phyloP scores from a whole-genome alignment of 2,888 invertebrate genomes.

The Plagiodera versicolora region DNA sequence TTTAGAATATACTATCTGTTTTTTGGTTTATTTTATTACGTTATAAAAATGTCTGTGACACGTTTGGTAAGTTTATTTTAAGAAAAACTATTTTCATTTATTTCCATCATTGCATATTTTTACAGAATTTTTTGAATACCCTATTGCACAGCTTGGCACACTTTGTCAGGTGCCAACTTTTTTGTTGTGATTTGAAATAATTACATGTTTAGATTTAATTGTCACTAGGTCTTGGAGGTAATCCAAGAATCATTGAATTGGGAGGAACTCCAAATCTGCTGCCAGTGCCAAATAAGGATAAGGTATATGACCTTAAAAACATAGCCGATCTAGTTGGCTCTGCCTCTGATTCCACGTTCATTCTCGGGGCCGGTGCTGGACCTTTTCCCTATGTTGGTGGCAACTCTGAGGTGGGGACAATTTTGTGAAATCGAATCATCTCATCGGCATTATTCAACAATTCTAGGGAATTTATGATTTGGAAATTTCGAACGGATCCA shows the following conservation, averaged over 20 bases:
- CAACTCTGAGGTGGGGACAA: conserved; percentile 71
- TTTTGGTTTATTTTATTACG: too few species aligned
- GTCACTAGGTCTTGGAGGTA: conserved; percentile 67
- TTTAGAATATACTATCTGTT: too few species aligned
- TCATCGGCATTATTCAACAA: neutral
- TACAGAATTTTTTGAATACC: too few species aligned
- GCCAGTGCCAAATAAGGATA: conserved; percentile 73
- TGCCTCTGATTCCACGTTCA: conserved; percentile 59
- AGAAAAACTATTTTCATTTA: too few species aligned
- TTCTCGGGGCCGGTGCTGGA: conserved; percentile 92
- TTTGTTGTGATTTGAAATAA: too few species aligned
- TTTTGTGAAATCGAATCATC: neutral
- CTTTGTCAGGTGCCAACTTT: too few species aligned
- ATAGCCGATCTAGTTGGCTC: conserved; percentile 58
- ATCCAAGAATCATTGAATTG: conserved; percentile 72
- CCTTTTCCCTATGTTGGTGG: conserved; percentile 78
- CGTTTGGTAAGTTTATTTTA: too few species aligned
- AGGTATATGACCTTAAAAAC: conserved; percentile 72
- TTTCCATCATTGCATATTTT: too few species aligned
- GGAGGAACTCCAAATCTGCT: conserved; percentile 83
- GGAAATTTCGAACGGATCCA: conserved; percentile 61
- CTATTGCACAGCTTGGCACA: too few species aligned
- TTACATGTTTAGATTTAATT: neutral
- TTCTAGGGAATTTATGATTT: conserved; percentile 78
- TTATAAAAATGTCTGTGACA: too few species aligned